Evolutionary conservation across 2,113 vertebrate species (phyloP).

Genomic region (Halichoerus grypus): DNA sequence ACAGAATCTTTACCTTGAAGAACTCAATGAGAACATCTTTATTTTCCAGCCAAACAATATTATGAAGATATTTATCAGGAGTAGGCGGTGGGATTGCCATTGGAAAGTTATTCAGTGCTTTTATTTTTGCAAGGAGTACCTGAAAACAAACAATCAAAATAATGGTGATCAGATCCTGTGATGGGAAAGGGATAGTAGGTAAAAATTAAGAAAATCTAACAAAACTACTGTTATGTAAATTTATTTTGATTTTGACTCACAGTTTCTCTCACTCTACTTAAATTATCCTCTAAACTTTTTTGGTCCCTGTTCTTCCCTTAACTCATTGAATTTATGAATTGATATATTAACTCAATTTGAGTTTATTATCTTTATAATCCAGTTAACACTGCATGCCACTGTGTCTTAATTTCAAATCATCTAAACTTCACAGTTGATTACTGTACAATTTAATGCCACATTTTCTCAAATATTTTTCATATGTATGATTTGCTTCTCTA

Average conservation of each 20-base stretch:
- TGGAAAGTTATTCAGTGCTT: conserved; percentile 81
- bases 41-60: conserved; percentile 84
- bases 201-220: conserved; percentile 46
- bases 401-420: not conserved
- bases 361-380: not conserved
- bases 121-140: conserved; percentile 83
- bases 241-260: not conserved
- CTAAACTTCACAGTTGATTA: not conserved
- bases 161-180: not conserved
- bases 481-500: not conserved
- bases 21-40: conserved; percentile 83
- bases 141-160: conserved; percentile 61
- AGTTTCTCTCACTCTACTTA: not conserved
- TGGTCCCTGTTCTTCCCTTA: not conserved
- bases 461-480: not conserved
- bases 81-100: conserved; percentile 82
- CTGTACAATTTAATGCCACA: not conserved
- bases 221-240: not conserved
- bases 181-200: not conserved
- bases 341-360: not conserved
- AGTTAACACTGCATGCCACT: not conserved
- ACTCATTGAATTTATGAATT: not conserved
- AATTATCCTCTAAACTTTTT: not conserved
- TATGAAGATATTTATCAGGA: conserved; percentile 78
- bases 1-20: conserved; percentile 83